Evolutionary conservation across 1,140 invertebrate species (phyloP), one percentile per base, ranked within the genome.

Genomic region (Littorina saxatilis): DNA sequence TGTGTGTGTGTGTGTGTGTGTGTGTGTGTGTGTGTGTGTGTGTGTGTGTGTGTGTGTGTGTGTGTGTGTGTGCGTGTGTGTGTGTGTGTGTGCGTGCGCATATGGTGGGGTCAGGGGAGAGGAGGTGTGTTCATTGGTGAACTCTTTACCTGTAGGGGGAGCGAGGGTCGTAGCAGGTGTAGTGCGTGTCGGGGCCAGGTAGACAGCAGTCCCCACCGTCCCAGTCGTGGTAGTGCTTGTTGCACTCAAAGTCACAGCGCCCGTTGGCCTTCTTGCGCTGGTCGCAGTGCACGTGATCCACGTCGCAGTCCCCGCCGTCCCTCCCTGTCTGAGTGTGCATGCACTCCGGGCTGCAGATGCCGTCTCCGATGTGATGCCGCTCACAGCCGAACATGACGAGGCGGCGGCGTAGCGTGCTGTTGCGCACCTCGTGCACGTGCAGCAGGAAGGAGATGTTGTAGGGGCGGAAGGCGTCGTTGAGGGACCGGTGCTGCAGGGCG

Each of bases 201-300:
- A 78, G 40, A 66, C 90, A 91, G 75, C 90, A 91, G 82, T 91
- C 89, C 5, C 89, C 89, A 1, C 85, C 85, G 76, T 91, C 90
- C 88, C 88, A 91, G 23, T 81, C 52, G 76, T 88, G 83, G 50
- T 86, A 83, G 11, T 75, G 74, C 23, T 81, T 83, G 83, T 91
- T 90, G 76, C 90, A 91, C 47, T 86, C 85, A 29, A 79, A 81
- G 81, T 91, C 89, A 80, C 90, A 91, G 23, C 55, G 63, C 32
- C 88, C 87, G 81, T 91, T 87, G 27, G 85, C 84, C 43, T 90
- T 80, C 27, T 80, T 75, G 17, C 37, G 7, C 1, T 52, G 17
- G 23, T 83, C 79, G 66, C 87, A 89, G 29, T 66, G 37, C 27
- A 82, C 50, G 20, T 70, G 52, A 0, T 47, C 43, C 43, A 17